Evolutionary conservation across 1,140 invertebrate genomes (phyloP), one percentile per base, ranked within the genome.

Genomic region (Musca domestica): DNA sequence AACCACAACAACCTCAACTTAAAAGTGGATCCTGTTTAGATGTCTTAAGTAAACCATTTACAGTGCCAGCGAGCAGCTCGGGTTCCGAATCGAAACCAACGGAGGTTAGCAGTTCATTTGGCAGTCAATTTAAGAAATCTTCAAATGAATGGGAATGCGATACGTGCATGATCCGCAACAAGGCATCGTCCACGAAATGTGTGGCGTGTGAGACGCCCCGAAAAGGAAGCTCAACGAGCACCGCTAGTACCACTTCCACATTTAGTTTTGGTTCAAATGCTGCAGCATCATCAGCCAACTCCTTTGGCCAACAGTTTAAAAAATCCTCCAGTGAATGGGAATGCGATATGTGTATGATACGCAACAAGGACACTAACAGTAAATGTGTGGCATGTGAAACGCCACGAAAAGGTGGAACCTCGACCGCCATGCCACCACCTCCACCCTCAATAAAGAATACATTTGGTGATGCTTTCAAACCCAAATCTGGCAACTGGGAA

Each of bases 301-400:
- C 56, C 7, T 86, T 88, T 72, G 85, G 86, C 2, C 76, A 83
- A 56, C 76, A 85, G 54, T 89, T 89, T 70, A 88, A 87, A 72
- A 77, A 72, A 25, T 68, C 83, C 12, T 71, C 83, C 12, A 69
- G 71, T 10, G 82, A 82, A 69, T 92, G 90, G 90, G 87, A 90
- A 70, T 92, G 91, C 77, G 79, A 85, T 5, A 80, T 81, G 19
- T 92, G 91, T 75, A 85, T 89, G 80, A 74, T 91, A 10, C 80
- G 82, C 68, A 92, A 92, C 76, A 85, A 87, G n/a, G 73, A 73
- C 12, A 80, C 85, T 41, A 81, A 75, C 48, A 73, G 68, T 10
- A 87, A 84, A 71, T 93, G 92, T 82, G 82, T 87, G n/a, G 91
- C 90, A 56, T 92, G 91, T 76, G 74, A 74, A 66, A 65, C 72